Conservation (phyloP, 2,113 vertebrate genomes). For the Nothobranchius furzeri region DNA sequence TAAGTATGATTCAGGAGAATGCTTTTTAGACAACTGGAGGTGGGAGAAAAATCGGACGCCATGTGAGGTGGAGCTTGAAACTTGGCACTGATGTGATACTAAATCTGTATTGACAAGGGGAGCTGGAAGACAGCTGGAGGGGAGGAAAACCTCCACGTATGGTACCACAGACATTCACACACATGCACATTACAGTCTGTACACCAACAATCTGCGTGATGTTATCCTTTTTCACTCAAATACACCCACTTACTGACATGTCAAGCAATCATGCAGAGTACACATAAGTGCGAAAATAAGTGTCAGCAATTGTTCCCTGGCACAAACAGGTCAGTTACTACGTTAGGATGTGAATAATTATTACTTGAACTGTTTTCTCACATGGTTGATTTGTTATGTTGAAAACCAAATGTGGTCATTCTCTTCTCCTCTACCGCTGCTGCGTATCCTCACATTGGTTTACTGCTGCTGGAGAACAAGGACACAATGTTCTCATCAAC, state of each 20-base stretch:
- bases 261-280: background rate
- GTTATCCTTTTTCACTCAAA: background rate
- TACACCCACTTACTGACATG: background rate
- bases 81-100: conserved; percentile 39
- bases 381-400: background rate
- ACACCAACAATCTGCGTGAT: background rate
- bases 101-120: conserved; percentile 8
- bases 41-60: conserved; percentile 39
- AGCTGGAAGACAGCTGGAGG: conserved; percentile 26
- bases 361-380: conserved; percentile 8
- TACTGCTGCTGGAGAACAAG: conserved; percentile 22
- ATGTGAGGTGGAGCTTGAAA: conserved; percentile 55
- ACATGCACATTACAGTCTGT: background rate
- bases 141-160: conserved; percentile 33
- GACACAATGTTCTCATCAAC: conserved; percentile 6
- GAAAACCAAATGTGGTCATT: background rate
- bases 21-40: conserved; percentile 52
- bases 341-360: background rate
- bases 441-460: conserved; percentile 14
- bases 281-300: background rate
- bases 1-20: conserved; percentile 49
- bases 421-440: background rate
- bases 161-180: conserved; percentile 7
- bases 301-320: background rate
- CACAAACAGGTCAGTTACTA: background rate